Percentiles rank a stretch among this genome's conserved stretches.
These are phyloP conservation scores for Parascotia fuliginaria DNA, from an alignment of 2,888 invertebrate species.

Conservation along the genomic window DNA sequence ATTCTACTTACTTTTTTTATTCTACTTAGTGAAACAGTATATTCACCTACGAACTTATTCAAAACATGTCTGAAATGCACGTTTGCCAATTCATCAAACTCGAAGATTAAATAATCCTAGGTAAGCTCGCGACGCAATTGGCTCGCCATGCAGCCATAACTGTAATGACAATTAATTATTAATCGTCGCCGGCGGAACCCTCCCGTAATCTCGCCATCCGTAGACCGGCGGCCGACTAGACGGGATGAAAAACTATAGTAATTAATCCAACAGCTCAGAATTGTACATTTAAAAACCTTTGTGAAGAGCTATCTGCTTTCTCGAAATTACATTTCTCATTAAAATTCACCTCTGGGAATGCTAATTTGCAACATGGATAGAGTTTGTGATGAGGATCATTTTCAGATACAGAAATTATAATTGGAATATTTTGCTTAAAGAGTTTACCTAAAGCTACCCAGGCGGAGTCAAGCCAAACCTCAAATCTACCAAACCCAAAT, in stretches of 20 bases:
- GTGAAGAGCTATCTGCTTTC: slow-evolving; percentile 47
- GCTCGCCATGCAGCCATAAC: slow-evolving; percentile 58
- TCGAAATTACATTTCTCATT: slow-evolving; percentile 49
- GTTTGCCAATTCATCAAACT: slow-evolving; percentile 30
- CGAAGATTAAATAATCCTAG: slow-evolving; percentile 33
- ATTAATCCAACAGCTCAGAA: slow-evolving; percentile 63
- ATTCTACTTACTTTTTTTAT: too few species aligned
- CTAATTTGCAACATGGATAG: slow-evolving; percentile 43
- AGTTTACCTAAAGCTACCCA: too few species aligned
- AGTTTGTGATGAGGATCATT: slow-evolving; percentile 25
- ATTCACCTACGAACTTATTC: not conserved
- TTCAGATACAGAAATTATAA: slow-evolving; percentile 10
- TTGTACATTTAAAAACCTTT: slow-evolving; percentile 60
- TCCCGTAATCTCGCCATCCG: slow-evolving; percentile 54
- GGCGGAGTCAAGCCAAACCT: too few species aligned
- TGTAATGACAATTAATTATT: slow-evolving; percentile 68
- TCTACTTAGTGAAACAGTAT: not conserved
- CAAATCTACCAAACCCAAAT: too few species aligned
- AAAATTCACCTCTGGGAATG: slow-evolving; percentile 36
- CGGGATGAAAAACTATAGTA: slow-evolving; percentile 66
- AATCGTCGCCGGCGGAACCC: slow-evolving; percentile 60
- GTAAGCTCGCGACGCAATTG: slow-evolving; percentile 52
- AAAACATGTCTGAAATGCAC: slow-evolving; percentile 13
- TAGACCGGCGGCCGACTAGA: slow-evolving; percentile 44
- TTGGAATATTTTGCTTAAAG: slow-evolving; percentile 1